Evolutionary conservation across 1,140 invertebrate species (phyloP).

Genomic region (Holotrichia oblita): DNA sequence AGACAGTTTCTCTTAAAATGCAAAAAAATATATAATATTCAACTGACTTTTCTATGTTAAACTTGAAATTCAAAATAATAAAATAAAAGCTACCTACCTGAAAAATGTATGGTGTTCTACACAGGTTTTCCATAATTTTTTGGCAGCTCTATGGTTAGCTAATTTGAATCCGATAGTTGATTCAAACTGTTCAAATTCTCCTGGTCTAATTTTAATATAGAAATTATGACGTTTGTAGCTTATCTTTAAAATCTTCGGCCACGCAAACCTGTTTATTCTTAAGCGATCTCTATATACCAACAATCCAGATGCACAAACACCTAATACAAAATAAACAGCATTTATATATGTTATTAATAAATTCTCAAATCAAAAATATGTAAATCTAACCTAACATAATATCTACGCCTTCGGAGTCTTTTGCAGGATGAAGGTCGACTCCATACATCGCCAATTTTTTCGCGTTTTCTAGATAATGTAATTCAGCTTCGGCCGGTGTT

Average conservation of each 20-base stretch:
- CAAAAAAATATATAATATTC: background rate
- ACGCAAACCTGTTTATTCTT: conserved; percentile 97
- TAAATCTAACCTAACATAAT: conserved; percentile 80
- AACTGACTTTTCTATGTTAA: background rate
- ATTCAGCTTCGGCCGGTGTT: conserved; percentile 94
- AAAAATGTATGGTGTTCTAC: conserved; percentile 99
- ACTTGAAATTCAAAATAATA: background rate
- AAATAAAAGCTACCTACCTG: conserved; percentile 68
- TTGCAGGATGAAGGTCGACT: conserved; percentile 94
- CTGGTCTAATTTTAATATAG: conserved; percentile 97
- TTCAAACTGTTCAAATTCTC: conserved; percentile 98
- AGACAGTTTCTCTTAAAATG: background rate
- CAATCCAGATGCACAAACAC: conserved; percentile 95
- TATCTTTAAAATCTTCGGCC: conserved; percentile 99
- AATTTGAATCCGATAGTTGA: conserved; percentile 97
- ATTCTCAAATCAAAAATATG: background rate
- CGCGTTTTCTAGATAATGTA: conserved; percentile 97
- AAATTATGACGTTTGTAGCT: conserved; percentile 99
- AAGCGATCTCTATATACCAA: conserved; percentile 95
- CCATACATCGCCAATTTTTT: conserved; percentile 99
- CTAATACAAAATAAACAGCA: conserved; percentile 29
- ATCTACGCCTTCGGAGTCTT: conserved; percentile 95
- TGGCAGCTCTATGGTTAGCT: conserved; percentile 92
- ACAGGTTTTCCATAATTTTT: conserved; percentile 98
- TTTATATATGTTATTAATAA: background rate